Base-by-base conservation (phyloP, 2,888 invertebrate genomes). In the Eilema griseolum region DNA sequence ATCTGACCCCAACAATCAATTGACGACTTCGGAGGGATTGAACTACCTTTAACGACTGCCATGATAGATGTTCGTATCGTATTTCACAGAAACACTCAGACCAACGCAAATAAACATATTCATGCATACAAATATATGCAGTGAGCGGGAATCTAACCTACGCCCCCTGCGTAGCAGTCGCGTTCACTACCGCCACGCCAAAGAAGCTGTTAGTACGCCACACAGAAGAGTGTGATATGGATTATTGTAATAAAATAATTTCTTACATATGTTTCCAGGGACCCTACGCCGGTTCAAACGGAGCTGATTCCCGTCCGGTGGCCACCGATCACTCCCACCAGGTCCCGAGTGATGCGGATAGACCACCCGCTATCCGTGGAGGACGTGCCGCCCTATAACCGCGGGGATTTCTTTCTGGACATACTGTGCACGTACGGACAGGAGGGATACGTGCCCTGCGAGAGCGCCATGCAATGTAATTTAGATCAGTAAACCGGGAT, bases 361-460 rank as follows among this genome's bases (percentile, higher is more conserved):
- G 88, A 85, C 75, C 77, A 67, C 5, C 72, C 75, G 57, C 81
- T 90, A 68, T 64, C 80, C 0, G 81, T 92, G 16, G 70, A 80
- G 41, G 79, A 81, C n/a, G 76, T 84, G 0, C 86, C 89, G 0
- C 72, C 72, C 0, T 72, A 73, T 20, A 79, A 81, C 69, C 79
- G 80, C 24, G 89, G 89, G 0, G 75, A 78, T 57, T 89, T 91
- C 82, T 89, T 91, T 77, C 75, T 80, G 14, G 73, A 77, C 4
- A 70, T 93, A 64, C 84, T 95, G 57, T 95, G 95, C 73, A 80
- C 85, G n/a, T 86, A 92, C 73, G 95, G 95, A 0, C 86, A 79
- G 31, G 72, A 72, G 0, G 95, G 95, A 0, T 91, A 89, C 71
- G 95, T 93, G 73, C 94, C 95, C 0, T 95, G 95, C 70, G 86